phyloP scores from a whole-genome alignment of 2,888 invertebrate genomes.

The Ctenicera cuprea region DNA sequence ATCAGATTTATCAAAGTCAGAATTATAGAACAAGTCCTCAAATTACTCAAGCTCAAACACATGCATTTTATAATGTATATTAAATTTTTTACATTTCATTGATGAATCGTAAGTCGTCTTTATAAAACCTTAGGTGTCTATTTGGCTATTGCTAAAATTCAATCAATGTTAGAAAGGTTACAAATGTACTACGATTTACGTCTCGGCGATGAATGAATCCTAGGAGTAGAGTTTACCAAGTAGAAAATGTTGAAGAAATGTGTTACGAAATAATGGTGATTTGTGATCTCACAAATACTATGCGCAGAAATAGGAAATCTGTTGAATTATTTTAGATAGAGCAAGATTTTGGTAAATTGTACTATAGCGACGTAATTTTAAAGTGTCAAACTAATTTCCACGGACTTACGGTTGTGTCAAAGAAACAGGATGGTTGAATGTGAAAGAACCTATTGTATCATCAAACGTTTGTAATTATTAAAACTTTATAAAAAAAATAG shows the following conservation, averaged over 20 bases:
- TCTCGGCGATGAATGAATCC: neutral
- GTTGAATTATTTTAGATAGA: neutral
- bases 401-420: slow-evolving; percentile 10
- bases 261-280: neutral
- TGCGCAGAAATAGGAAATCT: neutral
- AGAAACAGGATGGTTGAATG: neutral
- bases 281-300: slow-evolving; percentile 17
- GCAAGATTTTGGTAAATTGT: slow-evolving; percentile 8
- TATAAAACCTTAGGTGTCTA: slow-evolving; percentile 2
- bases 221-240: neutral
- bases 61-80: slow-evolving; percentile 61
- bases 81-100: slow-evolving; percentile 41
- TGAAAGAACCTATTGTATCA: slow-evolving; percentile 8
- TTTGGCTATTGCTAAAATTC: neutral
- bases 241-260: neutral
- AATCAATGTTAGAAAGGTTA: neutral
- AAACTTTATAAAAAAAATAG: neutral
- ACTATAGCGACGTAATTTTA: neutral
- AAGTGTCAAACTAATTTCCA: neutral
- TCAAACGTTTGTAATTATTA: neutral
- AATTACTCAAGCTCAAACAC: slow-evolving; percentile 62
- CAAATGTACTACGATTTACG: neutral
- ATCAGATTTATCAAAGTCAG: slow-evolving; percentile 52
- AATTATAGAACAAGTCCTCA: slow-evolving; percentile 62
- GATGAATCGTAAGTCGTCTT: neutral